A percentile compares a stretch with the other conserved stretches of the same genome.
Evolutionary conservation across 2,888 invertebrate genomes (phyloP).

Genomic region (Cryptosula pallasiana): DNA sequence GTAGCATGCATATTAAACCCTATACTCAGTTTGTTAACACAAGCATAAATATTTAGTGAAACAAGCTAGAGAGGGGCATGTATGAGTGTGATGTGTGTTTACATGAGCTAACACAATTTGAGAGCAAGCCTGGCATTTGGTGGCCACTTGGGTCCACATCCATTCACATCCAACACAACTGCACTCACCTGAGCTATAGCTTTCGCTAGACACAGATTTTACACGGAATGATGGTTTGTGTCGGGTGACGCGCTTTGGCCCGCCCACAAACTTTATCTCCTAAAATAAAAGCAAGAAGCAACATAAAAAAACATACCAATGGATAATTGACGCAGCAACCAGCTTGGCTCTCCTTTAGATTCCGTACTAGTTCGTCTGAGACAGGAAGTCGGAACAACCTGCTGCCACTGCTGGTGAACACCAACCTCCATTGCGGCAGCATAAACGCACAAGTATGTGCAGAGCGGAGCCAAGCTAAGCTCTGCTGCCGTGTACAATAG

Average conservation of each 20-base stretch:
- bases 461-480: neutral
- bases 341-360: neutral
- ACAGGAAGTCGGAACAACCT: neutral
- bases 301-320: neutral
- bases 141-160: too few relatives aligned
- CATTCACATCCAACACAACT: too few relatives aligned
- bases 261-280: constrained; percentile 22
- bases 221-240: constrained; percentile 11
- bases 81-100: too few relatives aligned
- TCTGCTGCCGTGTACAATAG: too few relatives aligned
- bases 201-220: constrained; percentile 68
- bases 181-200: constrained; percentile 78
- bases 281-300: neutral
- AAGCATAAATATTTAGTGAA: too few relatives aligned
- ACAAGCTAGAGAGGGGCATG: too few relatives aligned
- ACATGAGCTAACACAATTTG: too few relatives aligned
- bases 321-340: neutral
- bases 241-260: neutral
- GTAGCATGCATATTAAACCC: too few relatives aligned
- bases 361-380: neutral
- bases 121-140: too few relatives aligned
- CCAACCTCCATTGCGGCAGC: neutral
- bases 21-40: too few relatives aligned
- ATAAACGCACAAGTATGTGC: neutral
- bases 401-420: neutral